These are phyloP conservation scores for Lymantria dispar DNA, from an alignment of 2,888 invertebrate genomes.

Conservation along the genomic window DNA sequence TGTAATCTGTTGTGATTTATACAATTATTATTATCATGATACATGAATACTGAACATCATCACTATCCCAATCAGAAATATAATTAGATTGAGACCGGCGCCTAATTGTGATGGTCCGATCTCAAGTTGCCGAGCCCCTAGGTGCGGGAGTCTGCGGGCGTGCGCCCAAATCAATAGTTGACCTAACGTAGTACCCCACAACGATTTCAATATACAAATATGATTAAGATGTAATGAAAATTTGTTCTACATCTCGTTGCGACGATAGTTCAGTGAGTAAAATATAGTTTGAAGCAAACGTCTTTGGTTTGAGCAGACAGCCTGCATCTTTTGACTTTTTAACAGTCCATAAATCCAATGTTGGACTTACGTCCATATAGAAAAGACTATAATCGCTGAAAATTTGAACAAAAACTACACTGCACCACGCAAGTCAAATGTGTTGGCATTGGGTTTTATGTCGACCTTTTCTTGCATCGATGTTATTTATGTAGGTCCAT, in stretches of 20 bases:
- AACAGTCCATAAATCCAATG: no score
- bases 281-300: no score
- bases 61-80: slow-evolving; percentile 74
- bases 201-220: slow-evolving; percentile 47
- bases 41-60: slow-evolving; percentile 27
- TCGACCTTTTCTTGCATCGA: no score
- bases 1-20: no score
- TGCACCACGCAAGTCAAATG: no score
- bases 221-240: slow-evolving; percentile 39
- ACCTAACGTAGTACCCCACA: slow-evolving; percentile 50
- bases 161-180: slow-evolving; percentile 69
- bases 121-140: slow-evolving; percentile 70
- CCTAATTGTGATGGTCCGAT: slow-evolving; percentile 69
- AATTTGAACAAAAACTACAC: no score
- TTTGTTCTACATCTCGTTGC: background rate
- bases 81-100: slow-evolving; percentile 75
- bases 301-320: no score
- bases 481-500: no score
- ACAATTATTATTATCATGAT: slow-evolving; percentile 7
- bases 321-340: no score
- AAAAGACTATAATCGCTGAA: no score
- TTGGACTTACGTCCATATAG: no score
- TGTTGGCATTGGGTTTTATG: no score
- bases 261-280: background rate
- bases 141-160: slow-evolving; percentile 39